These are phyloP conservation scores for Brachionus sp. DNA, from an alignment of 1,140 invertebrate genomes.

Conservation along the genomic window DNA sequence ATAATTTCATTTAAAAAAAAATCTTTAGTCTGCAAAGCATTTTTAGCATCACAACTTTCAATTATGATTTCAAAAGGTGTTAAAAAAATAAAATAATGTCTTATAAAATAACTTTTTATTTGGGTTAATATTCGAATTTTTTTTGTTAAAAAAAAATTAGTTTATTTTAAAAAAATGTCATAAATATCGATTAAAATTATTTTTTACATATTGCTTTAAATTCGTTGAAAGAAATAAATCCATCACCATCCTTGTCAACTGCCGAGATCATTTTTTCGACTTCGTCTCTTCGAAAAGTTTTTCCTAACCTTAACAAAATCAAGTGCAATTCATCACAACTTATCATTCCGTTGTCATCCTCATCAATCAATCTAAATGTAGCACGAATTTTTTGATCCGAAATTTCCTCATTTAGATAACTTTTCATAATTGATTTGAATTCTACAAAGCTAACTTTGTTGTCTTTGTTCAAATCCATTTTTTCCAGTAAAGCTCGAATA, in stretches of 20 bases:
- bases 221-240: not conserved
- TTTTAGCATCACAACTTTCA: too few species aligned
- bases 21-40: too few species aligned
- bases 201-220: not conserved
- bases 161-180: too few species aligned
- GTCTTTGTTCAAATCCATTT: not conserved
- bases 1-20: too few species aligned
- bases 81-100: too few species aligned
- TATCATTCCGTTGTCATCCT: not conserved
- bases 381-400: not conserved
- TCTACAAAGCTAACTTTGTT: not conserved
- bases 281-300: not conserved
- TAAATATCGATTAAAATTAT: too few species aligned
- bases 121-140: too few species aligned
- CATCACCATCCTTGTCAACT: constrained; percentile 1
- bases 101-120: too few species aligned
- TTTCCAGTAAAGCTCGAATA: not conserved
- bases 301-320: not conserved
- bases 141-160: too few species aligned
- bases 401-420: not conserved
- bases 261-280: not conserved
- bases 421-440: not conserved
- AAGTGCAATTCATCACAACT: not conserved
- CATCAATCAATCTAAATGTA: not conserved
- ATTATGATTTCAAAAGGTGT: too few species aligned